Base-by-base conservation (phyloP, 2,888 invertebrate genomes). In the Lepidocyrtoides sp. region DNA sequence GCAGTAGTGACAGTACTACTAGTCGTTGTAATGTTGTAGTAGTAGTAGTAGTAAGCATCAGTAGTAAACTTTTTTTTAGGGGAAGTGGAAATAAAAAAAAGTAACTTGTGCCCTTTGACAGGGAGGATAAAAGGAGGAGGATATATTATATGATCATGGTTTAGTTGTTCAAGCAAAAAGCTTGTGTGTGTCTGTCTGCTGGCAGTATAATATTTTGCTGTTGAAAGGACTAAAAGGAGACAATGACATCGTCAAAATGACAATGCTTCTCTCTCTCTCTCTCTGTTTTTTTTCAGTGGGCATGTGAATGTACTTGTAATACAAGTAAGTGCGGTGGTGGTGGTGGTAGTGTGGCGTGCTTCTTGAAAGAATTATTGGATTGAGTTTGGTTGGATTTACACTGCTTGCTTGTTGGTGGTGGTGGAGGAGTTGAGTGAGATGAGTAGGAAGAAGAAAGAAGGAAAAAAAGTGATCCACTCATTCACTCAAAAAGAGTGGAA, bases 401-500 rank as follows among this genome's bases (percentile, higher is more conserved):
- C 36, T 36, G 36, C 36, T 36, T 57, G 57, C 17, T 54, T 57
- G 57, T 20, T 44, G 20, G 20, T 72, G 41, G n/a, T n/a, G 23
- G n/a, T 41, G 14, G 69, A 2, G 48, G 12, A 10, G 36, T 60
- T 57, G 54, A 26, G 10, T 17, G 36, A 54, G 51, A 5, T 57
- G 57, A 57, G 23, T 36, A 10, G 29, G 57, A 32, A 29, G 23
- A 54, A 54, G 17, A 54, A 1, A 57, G 20, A 57, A 57, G 57
- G 20, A 88, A 81, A 88, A 88, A 51, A 88, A 88, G 81, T 88
- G 88, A 88, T 81, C 48, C 88, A 81, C 81, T 79, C 66, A 88
- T 54, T 87, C 60, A 79, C 57, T 17, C 66, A 5, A 8, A 75
- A 20, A 36, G 3, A 26, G 29, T 17, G 54, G 32, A 72, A 86